Evolutionary conservation across 2,113 vertebrate species (phyloP).

Genomic region (Trachemys scripta): DNA sequence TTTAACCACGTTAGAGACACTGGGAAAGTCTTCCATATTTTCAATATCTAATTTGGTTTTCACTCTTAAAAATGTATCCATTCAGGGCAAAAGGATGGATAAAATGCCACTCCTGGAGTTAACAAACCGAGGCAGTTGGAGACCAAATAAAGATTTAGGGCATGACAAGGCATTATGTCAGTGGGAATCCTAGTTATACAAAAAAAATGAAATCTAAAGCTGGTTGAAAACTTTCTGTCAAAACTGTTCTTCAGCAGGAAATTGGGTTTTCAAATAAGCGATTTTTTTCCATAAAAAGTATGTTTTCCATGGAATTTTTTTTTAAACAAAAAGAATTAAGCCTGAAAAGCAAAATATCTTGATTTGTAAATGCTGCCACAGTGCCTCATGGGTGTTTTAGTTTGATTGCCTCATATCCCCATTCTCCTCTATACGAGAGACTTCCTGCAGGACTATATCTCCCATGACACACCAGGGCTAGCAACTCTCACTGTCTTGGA

Average conservation of each 20-base stretch:
- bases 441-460: background rate
- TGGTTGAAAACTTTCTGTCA: background rate
- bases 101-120: background rate
- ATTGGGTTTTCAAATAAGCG: conserved; percentile 12
- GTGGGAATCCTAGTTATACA: background rate
- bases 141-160: background rate
- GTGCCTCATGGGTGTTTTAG: background rate
- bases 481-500: background rate
- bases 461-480: background rate
- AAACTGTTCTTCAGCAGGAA: background rate
- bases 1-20: background rate
- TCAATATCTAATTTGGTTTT: background rate
- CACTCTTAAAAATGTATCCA: background rate
- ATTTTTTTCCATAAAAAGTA: conserved; percentile 1
- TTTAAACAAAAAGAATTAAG: background rate
- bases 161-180: background rate
- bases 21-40: background rate
- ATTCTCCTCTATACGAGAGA: background rate
- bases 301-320: background rate
- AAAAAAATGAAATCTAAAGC: background rate
- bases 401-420: background rate
- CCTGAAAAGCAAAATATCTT: conserved; percentile 11
- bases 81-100: background rate
- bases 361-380: conserved; percentile 20
- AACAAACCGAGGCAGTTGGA: background rate